Conservation (phyloP, 2,888 invertebrate species). For the Dynastes maya region DNA sequence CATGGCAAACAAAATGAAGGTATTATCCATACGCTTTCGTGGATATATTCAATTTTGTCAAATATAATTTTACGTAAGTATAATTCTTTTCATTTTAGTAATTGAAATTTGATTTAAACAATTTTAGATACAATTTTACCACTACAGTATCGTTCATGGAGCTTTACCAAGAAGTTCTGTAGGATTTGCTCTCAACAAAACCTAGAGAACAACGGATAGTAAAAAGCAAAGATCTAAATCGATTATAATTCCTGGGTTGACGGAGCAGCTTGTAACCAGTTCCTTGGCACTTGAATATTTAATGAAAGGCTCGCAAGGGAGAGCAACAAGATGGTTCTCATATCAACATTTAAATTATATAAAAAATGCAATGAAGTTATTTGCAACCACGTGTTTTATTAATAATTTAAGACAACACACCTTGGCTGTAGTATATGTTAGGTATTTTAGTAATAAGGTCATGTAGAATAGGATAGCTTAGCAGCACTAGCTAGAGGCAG, state of each 20-base stretch:
- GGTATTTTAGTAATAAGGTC: too few relatives aligned
- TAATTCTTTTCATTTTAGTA: neutral
- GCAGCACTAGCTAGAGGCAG: too few relatives aligned
- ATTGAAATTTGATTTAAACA: neutral
- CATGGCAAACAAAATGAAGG: constrained; percentile 80
- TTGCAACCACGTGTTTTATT: too few relatives aligned
- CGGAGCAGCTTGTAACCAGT: constrained; percentile 77
- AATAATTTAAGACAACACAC: too few relatives aligned
- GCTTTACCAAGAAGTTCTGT: constrained; percentile 91
- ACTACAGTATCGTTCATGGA: constrained; percentile 90
- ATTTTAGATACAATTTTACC: constrained; percentile 75
- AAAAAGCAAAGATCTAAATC: constrained; percentile 83
- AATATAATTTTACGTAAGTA: constrained; percentile 67
- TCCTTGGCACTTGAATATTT: constrained; percentile 79
- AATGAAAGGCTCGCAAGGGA: constrained; percentile 80
- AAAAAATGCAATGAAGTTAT: too few relatives aligned
- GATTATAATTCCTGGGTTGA: constrained; percentile 78
- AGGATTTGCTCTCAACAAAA: constrained; percentile 83
- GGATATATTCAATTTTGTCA: constrained; percentile 84
- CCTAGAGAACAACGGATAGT: constrained; percentile 81
- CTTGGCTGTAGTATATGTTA: too few relatives aligned
- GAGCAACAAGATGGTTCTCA: constrained; percentile 79
- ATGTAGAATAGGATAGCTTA: too few relatives aligned
- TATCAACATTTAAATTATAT: too few relatives aligned
- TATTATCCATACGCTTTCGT: constrained; percentile 87